Evolutionary conservation across 2,797 vertebrate species (phyloP).

Genomic region (Notoglanidium macrostoma): DNA sequence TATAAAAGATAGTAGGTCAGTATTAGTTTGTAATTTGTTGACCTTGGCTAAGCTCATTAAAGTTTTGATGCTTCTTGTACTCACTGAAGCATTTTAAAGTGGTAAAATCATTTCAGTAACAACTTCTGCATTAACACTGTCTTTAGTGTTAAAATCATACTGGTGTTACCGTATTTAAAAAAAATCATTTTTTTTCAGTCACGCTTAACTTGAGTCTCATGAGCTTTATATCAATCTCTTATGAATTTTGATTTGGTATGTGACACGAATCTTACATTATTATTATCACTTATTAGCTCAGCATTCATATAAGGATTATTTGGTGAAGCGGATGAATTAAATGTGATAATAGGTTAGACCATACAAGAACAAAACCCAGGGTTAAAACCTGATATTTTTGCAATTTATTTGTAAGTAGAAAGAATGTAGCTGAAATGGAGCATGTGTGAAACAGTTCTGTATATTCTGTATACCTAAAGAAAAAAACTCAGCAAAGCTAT

Average conservation of each 20-base stretch:
- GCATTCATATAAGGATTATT: background rate
- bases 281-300: background rate
- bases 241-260: background rate
- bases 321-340: background rate
- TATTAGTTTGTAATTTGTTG: slow-evolving; percentile 18
- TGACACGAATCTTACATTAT: background rate
- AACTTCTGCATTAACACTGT: background rate
- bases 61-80: background rate
- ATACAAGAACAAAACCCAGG: too few relatives aligned
- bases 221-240: background rate
- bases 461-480: background rate
- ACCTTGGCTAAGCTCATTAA: background rate
- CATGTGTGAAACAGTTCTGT: background rate
- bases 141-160: background rate
- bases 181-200: background rate
- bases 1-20: background rate
- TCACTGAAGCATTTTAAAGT: background rate
- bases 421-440: background rate
- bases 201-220: background rate
- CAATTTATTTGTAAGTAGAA: background rate
- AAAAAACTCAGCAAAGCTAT: background rate
- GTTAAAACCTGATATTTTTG: background rate
- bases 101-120: background rate
- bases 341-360: background rate
- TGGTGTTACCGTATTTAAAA: background rate